phyloP scores from a whole-genome alignment of 2,797 vertebrate species.

The Malurus leucopterus region DNA sequence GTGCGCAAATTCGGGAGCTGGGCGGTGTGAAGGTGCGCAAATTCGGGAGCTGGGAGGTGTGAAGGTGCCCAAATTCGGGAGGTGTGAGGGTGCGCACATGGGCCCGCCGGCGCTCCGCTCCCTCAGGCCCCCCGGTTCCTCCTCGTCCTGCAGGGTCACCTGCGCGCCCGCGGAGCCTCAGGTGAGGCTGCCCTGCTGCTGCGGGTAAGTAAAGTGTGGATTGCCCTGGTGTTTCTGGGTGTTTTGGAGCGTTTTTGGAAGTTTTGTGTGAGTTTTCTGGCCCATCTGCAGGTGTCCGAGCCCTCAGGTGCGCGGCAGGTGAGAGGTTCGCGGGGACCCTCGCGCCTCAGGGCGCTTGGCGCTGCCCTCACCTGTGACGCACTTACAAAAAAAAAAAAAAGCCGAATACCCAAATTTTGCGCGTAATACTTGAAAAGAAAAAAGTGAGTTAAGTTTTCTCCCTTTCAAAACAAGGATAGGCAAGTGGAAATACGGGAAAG shows the following conservation, averaged over 20 bases:
- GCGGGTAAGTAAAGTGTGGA: accelerated
- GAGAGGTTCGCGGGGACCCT: accelerated
- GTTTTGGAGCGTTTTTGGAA: accelerated
- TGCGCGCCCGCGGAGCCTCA: accelerated
- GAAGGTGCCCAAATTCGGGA: accelerated
- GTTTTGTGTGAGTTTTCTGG: accelerated
- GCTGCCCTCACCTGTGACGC: accelerated
- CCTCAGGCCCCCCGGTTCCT: no score
- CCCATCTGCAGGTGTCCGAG: accelerated
- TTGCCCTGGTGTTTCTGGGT: accelerated
- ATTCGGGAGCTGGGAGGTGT: accelerated
- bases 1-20: accelerated
- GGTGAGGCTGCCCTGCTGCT: background rate
- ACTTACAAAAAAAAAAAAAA: background rate
- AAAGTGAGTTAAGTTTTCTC: accelerated
- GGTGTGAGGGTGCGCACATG: accelerated
- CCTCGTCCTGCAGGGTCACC: accelerated
- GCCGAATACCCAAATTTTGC: accelerated
- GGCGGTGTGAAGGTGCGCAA: accelerated
- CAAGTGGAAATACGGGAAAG: accelerated
- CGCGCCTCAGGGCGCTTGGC: accelerated
- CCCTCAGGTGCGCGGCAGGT: accelerated
- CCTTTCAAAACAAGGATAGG: background rate
- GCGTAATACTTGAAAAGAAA: accelerated
- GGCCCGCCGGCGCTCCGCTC: accelerated